Evolutionary conservation across 64 coral and sea anemone genomes (phyloP).

Genomic region (Stichodactyla helianthus): DNA sequence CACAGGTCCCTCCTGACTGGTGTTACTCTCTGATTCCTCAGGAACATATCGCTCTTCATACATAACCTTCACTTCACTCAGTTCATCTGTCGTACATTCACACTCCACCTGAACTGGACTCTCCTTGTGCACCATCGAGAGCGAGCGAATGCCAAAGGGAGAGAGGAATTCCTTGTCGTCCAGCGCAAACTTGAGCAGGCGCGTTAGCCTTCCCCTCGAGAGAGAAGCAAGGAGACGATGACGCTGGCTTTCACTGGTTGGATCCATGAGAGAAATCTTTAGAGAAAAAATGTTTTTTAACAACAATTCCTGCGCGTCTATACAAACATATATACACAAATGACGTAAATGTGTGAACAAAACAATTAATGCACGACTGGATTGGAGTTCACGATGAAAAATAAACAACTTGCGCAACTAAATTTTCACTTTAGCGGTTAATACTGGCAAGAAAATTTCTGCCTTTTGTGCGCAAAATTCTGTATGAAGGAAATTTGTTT

Average conservation of each 20-base stretch:
- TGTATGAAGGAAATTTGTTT: not conserved
- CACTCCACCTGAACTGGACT: slow-evolving; percentile 45
- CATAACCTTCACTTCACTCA: not conserved
- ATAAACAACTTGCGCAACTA: too few species aligned
- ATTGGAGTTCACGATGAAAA: too few species aligned
- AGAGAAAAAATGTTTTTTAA: not conserved
- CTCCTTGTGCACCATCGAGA: slow-evolving; percentile 73
- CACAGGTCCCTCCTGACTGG: slow-evolving; percentile 73
- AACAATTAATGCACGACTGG: too few species aligned
- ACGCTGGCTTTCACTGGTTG: slow-evolving; percentile 26
- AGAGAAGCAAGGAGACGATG: slow-evolving; percentile 61
- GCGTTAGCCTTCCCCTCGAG: slow-evolving; percentile 33
- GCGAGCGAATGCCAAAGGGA: slow-evolving; percentile 71
- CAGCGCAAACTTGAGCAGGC: slow-evolving; percentile 49
- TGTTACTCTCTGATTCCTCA: slow-evolving; percentile 63
- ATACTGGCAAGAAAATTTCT: too few species aligned
- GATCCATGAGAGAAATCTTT: slow-evolving; percentile 45
- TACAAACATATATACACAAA: too few species aligned
- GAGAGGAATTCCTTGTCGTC: slow-evolving; percentile 85
- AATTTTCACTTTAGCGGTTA: too few species aligned
- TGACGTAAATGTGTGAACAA: too few species aligned
- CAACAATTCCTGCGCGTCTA: too few species aligned
- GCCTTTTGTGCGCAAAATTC: not conserved
- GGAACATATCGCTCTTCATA: not conserved
- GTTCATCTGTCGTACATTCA: not conserved